A percentile compares a stretch with the other conserved stretches of the same genome.
Conservation (phyloP, 2,113 vertebrate species). For the Periophthalmodon schlosseri region DNA sequence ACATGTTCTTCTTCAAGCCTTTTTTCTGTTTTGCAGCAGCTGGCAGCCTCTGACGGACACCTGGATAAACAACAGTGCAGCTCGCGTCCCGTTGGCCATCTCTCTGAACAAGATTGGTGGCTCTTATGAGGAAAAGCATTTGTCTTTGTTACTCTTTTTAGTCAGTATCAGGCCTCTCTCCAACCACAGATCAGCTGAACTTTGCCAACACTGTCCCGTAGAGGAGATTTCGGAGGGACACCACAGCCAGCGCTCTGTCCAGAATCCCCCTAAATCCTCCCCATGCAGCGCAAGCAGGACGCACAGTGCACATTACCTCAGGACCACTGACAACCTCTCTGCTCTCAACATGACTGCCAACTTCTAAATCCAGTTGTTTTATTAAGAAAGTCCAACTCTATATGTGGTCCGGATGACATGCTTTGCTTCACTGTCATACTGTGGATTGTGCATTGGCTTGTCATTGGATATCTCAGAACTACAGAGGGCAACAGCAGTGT, state of each 20-base stretch:
- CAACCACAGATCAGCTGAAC: constrained; percentile 61
- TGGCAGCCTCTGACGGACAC: constrained; percentile 74
- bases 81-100: constrained; percentile 46
- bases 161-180: constrained; percentile 55
- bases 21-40: constrained; percentile 66
- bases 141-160: constrained; percentile 60
- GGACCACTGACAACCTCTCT: constrained; percentile 46
- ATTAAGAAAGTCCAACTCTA: constrained; percentile 8
- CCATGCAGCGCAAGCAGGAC: constrained; percentile 55
- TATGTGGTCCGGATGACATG: constrained; percentile 1
- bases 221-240: constrained; percentile 43
- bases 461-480: neutral
- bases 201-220: constrained; percentile 53
- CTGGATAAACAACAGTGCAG: constrained; percentile 74
- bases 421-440: constrained; percentile 4
- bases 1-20: constrained; percentile 55
- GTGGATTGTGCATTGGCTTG: neutral
- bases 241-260: constrained; percentile 46
- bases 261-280: constrained; percentile 62
- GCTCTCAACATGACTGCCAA: constrained; percentile 34
- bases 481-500: neutral
- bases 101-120: constrained; percentile 49
- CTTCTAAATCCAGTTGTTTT: constrained; percentile 20
- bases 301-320: constrained; percentile 62
- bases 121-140: constrained; percentile 42